Base-by-base conservation (phyloP, 2,888 invertebrate species). In the Trissolcus brochymenae region DNA sequence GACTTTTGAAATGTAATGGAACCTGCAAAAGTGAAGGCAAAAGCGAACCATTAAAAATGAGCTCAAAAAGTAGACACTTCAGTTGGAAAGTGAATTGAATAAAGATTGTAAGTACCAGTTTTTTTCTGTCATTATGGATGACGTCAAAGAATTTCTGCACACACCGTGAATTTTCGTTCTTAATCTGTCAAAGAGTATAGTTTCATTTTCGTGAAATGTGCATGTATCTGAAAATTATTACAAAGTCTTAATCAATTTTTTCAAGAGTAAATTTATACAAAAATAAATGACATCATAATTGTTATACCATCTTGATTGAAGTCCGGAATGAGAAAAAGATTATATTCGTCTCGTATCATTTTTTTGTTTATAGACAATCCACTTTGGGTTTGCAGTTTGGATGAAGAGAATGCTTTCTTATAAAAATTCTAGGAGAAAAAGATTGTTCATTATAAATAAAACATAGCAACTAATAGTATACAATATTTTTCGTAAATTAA, bases 1-100 rank as follows among this genome's bases (percentile, higher is more conserved):
- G 0, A 94, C 94, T 89, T 95, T 94, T 53, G 92, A 92, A 85
- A 95, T 94, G 89, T 94, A 96, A 80, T 95, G 93, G 85, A 94
- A 93, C 92, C 92, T 91, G 78, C n/a, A 56, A 74, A 62, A 54
- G 49, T 21, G 21, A 49, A 40, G 13, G 14, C 1, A 4, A 49
- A 56, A 49, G 19, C 1, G 19, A 54, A 16, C 57, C 49, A 74
- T n/a, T 14, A 50, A 54, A 11, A 21, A 40, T 55, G 6, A 35
- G 0, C 9, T 9, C 2, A 17, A 51, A 21, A 6, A 19, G 16
- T 17, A 51, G 2, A 50, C 7, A 50, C 3, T 50, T 50, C 17
- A 14, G 16, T n/a, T 51, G 16, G 21, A 25, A 1, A 4, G 21
- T 17, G 17, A 50, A 51, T 46, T 2, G 3, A 29, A 54, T 57